Base-by-base conservation (phyloP, 2,888 invertebrate genomes). In the Epiblema foenella region DNA sequence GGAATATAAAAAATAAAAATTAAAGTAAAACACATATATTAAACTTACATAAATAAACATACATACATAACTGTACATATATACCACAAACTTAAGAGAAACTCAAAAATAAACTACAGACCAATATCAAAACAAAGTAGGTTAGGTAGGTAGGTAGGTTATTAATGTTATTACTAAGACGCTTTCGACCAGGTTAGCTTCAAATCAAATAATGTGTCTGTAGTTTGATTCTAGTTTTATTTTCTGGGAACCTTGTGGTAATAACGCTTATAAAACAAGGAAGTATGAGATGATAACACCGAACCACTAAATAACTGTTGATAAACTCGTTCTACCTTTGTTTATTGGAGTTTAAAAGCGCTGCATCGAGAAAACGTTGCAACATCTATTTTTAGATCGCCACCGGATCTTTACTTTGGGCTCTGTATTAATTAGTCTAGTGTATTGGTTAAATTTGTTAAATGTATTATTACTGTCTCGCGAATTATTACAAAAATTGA, bases 281-380 rank as follows among this genome's bases (percentile, higher is more conserved):
- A 33, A 33, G 29, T 5, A 29, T 29, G 29, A 2, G 29, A 5
- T 29, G 3, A 29, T n/a, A 33, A 33, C 33, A 46, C 18, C 20
- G 46, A 37, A 37, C 18, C 20, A 51, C 49, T 37, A 67, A 67
- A 51, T 17, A 59, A 20, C 18, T 37, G 58, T 18, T 66, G 33
- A 46, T 42, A 42, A 15, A 15, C 42, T 5, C 12, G 42, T 20
- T 10, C 57, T 39, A 51, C 58, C 54, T n/a, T 24, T 62, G 56
- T 62, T 71, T 62, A 71, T 62, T 60, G 54, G 60, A 70, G 60
- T 56, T 39, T 71, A 66, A 62, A 65, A 60, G 66, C 37, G 66
- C 67, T 67, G 67, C 71, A 57, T 56, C 62, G 51, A 62, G 66
- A 62, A 66, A 71, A 67, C 54, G 52, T 12, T 66, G 59, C 65